Percentiles rank a stretch among this genome's conserved stretches.
Conservation (phyloP, 2,113 vertebrate genomes). For the Parotia lawesii region DNA sequence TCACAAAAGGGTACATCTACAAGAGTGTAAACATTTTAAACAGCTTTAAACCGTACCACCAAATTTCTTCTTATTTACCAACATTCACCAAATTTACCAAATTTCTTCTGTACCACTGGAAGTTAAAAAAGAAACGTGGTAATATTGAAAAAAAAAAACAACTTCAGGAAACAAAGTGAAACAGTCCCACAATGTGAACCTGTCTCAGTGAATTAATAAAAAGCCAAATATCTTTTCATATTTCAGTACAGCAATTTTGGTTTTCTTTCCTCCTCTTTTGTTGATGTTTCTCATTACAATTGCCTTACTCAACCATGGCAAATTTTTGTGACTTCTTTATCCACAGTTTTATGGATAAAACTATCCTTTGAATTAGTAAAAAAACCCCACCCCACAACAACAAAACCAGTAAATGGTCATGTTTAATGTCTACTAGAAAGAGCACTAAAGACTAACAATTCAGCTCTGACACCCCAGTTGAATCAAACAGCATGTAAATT, state of each 20-base stretch:
- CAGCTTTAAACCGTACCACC: neutral
- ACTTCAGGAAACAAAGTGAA: neutral
- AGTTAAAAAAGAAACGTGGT: neutral
- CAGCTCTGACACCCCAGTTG: neutral
- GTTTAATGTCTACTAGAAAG: neutral
- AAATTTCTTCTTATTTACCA: neutral
- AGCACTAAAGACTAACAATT: neutral
- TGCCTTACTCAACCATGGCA: neutral
- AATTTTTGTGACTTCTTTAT: neutral
- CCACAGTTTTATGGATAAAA: neutral
- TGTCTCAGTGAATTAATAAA: neutral
- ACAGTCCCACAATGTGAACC: neutral
- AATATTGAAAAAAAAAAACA: neutral
- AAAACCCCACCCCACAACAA: neutral
- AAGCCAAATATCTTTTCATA: neutral
- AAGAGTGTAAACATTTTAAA: conserved; percentile 14
- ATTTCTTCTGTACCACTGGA: conserved; percentile 5
- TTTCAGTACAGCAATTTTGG: neutral
- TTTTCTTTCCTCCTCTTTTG: neutral
- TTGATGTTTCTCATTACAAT: neutral
- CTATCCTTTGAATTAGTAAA: neutral
- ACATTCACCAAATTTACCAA: neutral
- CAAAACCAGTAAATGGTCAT: neutral
- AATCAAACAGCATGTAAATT: neutral
- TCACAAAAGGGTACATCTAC: neutral